phyloP scores from a whole-genome alignment of 2,797 vertebrate species.

The Sylvia borin region DNA sequence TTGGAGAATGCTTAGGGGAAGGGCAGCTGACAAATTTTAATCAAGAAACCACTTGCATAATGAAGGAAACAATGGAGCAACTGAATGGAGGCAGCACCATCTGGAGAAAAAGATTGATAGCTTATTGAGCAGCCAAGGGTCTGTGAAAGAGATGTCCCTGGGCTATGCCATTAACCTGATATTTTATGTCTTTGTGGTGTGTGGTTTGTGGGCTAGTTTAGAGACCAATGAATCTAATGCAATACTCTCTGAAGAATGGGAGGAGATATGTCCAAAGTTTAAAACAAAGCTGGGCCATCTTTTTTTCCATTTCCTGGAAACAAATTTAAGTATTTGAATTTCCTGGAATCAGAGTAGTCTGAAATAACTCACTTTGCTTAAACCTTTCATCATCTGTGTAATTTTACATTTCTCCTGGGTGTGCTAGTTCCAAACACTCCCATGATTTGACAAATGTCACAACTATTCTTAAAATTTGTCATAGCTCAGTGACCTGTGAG shows the following conservation, averaged over 20 bases:
- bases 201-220: background rate
- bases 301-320: constrained; percentile 39
- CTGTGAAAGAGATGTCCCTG: constrained; percentile 11
- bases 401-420: background rate
- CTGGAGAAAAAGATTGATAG: constrained; percentile 36
- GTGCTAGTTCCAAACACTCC: background rate
- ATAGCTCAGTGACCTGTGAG: background rate
- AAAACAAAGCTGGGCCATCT: background rate
- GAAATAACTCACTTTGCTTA: background rate
- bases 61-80: background rate
- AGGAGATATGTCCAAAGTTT: background rate
- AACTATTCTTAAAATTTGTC: background rate
- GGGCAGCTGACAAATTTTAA: constrained; percentile 35
- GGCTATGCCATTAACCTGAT: constrained; percentile 5
- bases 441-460: background rate
- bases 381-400: background rate
- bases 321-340: background rate
- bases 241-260: background rate
- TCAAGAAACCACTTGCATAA: constrained; percentile 34
- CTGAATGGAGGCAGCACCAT: constrained; percentile 26
- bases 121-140: background rate
- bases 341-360: constrained; percentile 16
- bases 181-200: constrained; percentile 11
- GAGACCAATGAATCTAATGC: background rate
- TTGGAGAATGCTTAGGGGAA: constrained; percentile 19